Evolutionary conservation across 1,140 invertebrate species (phyloP).

Genomic region (Vanessa tameamea): DNA sequence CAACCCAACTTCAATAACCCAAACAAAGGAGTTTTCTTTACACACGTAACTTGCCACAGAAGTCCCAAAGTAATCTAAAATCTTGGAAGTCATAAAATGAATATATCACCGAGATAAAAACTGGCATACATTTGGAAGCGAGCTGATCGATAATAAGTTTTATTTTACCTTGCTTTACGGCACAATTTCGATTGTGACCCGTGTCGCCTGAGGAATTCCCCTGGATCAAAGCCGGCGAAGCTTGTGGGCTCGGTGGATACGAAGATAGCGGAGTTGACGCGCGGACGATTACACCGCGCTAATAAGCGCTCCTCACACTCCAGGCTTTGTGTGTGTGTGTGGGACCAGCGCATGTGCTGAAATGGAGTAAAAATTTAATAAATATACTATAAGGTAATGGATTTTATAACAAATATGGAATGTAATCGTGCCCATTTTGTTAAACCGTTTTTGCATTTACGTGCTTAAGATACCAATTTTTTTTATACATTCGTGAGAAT

Average conservation of each 20-base stretch:
- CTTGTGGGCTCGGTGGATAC: slow-evolving; percentile 87
- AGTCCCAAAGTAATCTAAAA: slow-evolving; percentile 33
- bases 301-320: slow-evolving; percentile 81
- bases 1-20: not conserved
- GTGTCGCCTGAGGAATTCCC: slow-evolving; percentile 87
- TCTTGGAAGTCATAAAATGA: slow-evolving; percentile 19
- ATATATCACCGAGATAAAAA: slow-evolving; percentile 19
- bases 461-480: not conserved
- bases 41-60: not conserved
- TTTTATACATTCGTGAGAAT: not conserved
- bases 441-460: not conserved
- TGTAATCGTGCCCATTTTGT: not conserved
- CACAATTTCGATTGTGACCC: slow-evolving; percentile 89
- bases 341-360: slow-evolving; percentile 87
- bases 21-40: slow-evolving; percentile 13
- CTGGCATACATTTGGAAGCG: not conserved
- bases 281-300: slow-evolving; percentile 83
- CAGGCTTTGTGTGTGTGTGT: slow-evolving; percentile 81
- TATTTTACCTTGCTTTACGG: slow-evolving; percentile 85
- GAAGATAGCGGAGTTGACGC: slow-evolving; percentile 89
- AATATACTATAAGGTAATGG: not conserved
- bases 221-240: slow-evolving; percentile 87
- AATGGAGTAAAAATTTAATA: slow-evolving; percentile 52
- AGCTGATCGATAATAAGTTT: not conserved
- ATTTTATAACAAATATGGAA: not conserved